Evolutionary conservation across 37 sponge, comb jelly and placozoan species (phyloP), one percentile per base, ranked within the genome.

Genomic region (Ianthella basta): DNA sequence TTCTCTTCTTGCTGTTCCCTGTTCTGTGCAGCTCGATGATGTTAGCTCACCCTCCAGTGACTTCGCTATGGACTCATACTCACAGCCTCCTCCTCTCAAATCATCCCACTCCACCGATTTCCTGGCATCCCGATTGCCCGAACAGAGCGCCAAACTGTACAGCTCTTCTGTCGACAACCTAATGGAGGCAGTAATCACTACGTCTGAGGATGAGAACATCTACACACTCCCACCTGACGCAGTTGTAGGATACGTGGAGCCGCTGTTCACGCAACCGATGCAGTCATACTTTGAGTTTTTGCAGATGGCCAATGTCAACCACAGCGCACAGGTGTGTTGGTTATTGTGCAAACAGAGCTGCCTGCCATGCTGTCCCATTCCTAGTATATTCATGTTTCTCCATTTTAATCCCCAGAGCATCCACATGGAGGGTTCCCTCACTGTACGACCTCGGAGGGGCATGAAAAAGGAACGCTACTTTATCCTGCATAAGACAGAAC

Each of bases 211-310:
- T 3, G 66, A 37, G n/a, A 38, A 60, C 39, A 37, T 30, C 0
- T 75, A 77, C 37, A 12, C 14, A 20, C 10, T 77, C 5, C 79
- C 79, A 59, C 86, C 79, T 36, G 79, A 77, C 75, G 86, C 86
- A 37, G 61, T 57, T 0, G 21, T 54, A n/a, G 86, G 86, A 8
- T 85, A 85, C 59, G 65, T 85, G 29, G 86, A 85, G 50, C 54
- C 78, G 15, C 44, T 75, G 25, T 75, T 40, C 78, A 4, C 54
- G 12, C 20, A 32, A 18, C 78, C 78, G 12, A 12, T 44, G 23
- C 20, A 75, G 25, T 21, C 54, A 5, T 38, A 23, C n/a, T 75
- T 36, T 50, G 14, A 41, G 25, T 53, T 41, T 41, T 14, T 75
- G 25, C 20, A 75, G 25, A 36, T 75, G 54, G 78, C 24, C 21